A percentile compares a stretch with the other conserved stretches of the same genome.
Evolutionary conservation across 2,113 vertebrate genomes (phyloP).

Genomic region (Zosterops lateralis): DNA sequence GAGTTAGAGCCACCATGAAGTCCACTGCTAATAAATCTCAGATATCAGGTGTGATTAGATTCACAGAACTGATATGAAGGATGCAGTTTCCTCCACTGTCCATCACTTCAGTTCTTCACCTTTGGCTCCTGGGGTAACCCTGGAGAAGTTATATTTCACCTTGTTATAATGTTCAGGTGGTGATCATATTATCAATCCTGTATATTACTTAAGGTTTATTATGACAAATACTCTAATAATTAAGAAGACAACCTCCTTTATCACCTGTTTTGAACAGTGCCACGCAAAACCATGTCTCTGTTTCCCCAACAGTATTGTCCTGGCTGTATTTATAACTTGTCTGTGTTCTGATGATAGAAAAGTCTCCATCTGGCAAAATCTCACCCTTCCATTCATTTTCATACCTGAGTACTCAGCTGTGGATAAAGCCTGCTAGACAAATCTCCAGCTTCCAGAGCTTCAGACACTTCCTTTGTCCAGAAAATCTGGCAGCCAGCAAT

Average conservation of each 20-base stretch:
- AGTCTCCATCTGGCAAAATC: background rate
- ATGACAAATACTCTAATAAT: background rate
- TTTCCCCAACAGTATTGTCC: background rate
- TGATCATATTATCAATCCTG: background rate
- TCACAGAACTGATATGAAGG: background rate
- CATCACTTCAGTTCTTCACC: background rate
- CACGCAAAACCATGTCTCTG: background rate
- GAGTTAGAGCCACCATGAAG: background rate
- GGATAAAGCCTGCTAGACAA: conserved; percentile 78
- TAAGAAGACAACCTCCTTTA: background rate
- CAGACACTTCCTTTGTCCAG: conserved; percentile 88
- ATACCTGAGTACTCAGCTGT: conserved; percentile 83
- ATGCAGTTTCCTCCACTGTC: background rate
- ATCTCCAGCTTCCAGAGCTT: conserved; percentile 80
- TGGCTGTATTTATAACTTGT: background rate
- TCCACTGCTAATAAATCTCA: background rate
- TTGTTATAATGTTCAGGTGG: background rate
- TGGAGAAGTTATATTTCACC: background rate
- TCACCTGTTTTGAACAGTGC: background rate
- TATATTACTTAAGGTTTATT: background rate
- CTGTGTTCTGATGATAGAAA: background rate
- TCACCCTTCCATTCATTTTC: background rate
- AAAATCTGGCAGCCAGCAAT: conserved; percentile 92
- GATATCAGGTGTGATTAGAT: background rate
- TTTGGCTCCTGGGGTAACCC: background rate